Base-by-base conservation (phyloP, 2,888 invertebrate species). In the Stenurella melanura region DNA sequence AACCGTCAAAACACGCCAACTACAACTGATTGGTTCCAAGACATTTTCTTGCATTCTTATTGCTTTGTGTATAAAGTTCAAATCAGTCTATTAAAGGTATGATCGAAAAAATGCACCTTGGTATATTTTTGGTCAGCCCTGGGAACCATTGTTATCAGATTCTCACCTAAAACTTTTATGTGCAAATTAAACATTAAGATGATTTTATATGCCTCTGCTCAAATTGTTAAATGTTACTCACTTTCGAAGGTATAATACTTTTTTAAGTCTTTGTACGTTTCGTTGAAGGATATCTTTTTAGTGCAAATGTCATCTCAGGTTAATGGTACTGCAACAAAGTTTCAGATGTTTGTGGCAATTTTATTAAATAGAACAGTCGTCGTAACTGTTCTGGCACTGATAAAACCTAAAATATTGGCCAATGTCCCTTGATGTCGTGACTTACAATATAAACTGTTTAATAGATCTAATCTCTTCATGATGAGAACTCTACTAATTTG, bases 331-430 rank as follows among this genome's bases (percentile, higher is more conserved):
- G 50, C 50, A 50, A 17, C 50, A 50, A n/a, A 50, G 50, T 50
- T 50, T 17, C 50, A 50, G 50, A 17, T 50, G n/a, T 50, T 50
- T 50, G 50, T 50, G 50, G 50, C 50, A 50, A 50, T 50, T 50
- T 50, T 50, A 50, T 0, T 50, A 50, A 50, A 50, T n/a, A 17
- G 15, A 50, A 50, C 50, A 50, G 50, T 50, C 50, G 15, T n/a
- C 2, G 50, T 50, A 50, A 50, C 50, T 50, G 50, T 50, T 50
- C 15, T 50, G 50, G n/a, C n/a, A 50, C 64, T 42, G 64, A 63
- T 64, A 64, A 64, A 18, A 38, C 18, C 38, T 64, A 42, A 64
- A 64, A 64, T 64, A 64, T 64, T 64, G 42, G 42, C 64, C 38
- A 42, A 42, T 42, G 38, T 42, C 17, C 64, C 50, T 38, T 38